These are phyloP conservation scores for Matsumurasca onukii DNA, from an alignment of 1,140 invertebrate genomes.

Conservation along the genomic window DNA sequence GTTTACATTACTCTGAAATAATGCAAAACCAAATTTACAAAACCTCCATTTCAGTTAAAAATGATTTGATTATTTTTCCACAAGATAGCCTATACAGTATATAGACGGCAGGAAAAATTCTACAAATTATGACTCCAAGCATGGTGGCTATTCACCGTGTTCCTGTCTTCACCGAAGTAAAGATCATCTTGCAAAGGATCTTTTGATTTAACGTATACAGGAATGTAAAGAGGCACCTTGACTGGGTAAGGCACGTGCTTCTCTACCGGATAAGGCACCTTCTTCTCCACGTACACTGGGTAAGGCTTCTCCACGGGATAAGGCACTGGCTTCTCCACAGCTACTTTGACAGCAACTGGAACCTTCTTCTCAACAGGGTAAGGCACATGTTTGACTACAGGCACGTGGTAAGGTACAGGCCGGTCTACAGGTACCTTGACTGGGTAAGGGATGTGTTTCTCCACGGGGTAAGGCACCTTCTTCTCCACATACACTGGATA, in stretches of 20 bases:
- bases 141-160: too few species aligned
- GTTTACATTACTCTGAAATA: too few species aligned
- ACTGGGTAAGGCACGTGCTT: slow-evolving; percentile 27
- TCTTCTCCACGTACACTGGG: slow-evolving; percentile 17
- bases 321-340: slow-evolving; percentile 34
- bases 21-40: too few species aligned
- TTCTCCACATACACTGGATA: slow-evolving; percentile 64
- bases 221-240: slow-evolving; percentile 18
- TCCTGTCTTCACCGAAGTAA: too few species aligned
- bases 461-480: slow-evolving; percentile 61
- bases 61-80: too few species aligned
- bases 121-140: too few species aligned
- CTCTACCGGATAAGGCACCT: slow-evolving; percentile 25
- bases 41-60: too few species aligned
- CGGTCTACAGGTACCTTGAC: slow-evolving; percentile 37
- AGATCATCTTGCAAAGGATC: neutral
- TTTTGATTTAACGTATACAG: too few species aligned
- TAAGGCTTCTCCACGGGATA: slow-evolving; percentile 8
- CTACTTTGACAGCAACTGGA: slow-evolving; percentile 31
- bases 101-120: too few species aligned
- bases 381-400: slow-evolving; percentile 14
- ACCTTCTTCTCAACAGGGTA: slow-evolving; percentile 17
- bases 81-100: too few species aligned
- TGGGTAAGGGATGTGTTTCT: slow-evolving; percentile 52
- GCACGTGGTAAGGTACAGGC: slow-evolving; percentile 9